These are phyloP conservation scores for Drosophila algonquin DNA, from an alignment of 2,888 invertebrate genomes.

Conservation along the genomic window DNA sequence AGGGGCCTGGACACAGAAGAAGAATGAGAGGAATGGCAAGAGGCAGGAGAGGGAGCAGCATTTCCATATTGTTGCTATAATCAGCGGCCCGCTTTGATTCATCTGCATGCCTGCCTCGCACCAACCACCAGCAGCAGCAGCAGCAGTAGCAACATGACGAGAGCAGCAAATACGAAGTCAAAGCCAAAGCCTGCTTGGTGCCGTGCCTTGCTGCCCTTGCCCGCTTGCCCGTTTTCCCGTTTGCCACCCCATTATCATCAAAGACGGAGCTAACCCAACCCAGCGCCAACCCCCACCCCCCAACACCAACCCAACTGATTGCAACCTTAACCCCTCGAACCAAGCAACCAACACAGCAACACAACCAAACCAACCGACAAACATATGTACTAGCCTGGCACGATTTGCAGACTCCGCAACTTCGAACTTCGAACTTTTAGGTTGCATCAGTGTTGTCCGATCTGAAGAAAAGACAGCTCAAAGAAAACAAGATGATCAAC, in stretches of 20 bases:
- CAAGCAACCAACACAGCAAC: not conserved
- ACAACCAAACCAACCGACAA: not conserved
- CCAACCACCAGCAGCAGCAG: conserved; percentile 12
- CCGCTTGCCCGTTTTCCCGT: conserved; percentile 30
- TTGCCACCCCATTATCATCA: conserved; percentile 45
- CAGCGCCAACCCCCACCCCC: not conserved
- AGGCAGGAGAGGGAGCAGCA: conserved; percentile 52
- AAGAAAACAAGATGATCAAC: not conserved
- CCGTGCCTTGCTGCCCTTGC: conserved; percentile 5
- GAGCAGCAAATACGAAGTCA: conserved; percentile 31
- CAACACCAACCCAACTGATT: conserved; percentile 22
- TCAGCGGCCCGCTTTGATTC: conserved; percentile 75
- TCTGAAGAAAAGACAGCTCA: not conserved
- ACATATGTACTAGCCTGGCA: not conserved
- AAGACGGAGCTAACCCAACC: conserved; percentile 27
- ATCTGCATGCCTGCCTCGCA: conserved; percentile 61
- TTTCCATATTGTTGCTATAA: conserved; percentile 77
- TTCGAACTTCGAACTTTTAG: conserved; percentile 37
- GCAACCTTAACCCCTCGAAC: conserved; percentile 1
- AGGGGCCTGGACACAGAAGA: not conserved
- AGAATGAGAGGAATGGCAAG: conserved; percentile 1
- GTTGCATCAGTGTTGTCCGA: not conserved
- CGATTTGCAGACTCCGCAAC: conserved; percentile 56
- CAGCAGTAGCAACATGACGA: conserved; percentile 21
- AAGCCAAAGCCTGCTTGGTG: conserved; percentile 33